Evolutionary conservation across 2,797 vertebrate genomes (phyloP), one percentile per base, ranked within the genome.

Genomic region (Gymnocypris eckloni): DNA sequence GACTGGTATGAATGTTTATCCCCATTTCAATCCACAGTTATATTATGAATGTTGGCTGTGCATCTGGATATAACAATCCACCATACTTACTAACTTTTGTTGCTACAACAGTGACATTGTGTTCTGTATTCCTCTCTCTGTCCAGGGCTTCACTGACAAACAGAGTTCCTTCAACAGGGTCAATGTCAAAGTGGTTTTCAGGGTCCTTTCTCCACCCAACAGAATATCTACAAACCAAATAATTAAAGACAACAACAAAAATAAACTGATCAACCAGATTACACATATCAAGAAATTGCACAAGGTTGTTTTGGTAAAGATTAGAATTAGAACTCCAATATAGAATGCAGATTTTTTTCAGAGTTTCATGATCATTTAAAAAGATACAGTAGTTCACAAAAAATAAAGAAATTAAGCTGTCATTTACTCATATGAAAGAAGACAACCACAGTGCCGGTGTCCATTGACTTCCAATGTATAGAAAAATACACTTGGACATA

Each of bases 1-100:
- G 54, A 43, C 61, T 66, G 28, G 61, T 41, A 54, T 56, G 6
- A 45, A 59, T 67, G 72, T 56, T 41, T 45, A 69, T 54, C 43
- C 56, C 16, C 16, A 48, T 48, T 54, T 22, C n/a, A 59, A 4
- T 82, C 9, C 12, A 18, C 39, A 13, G 10, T 28, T 71, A 3
- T 28, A 28, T 20, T 59, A 48, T 61, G 18, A 11, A 61, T 15
- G 39, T 61, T 22, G 25, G 16, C 52, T 83, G 28, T 25, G 22
- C 25, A 76, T 83, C 41, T 86, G 71, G 37, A 80, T 80, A 4
- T 73, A 50, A 43, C 18, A 86, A 88, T 82, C 25, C 85, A 80
- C 77, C 89, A 92, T 97, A 98, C 98, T 98, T 96, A 99, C 98
- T 97, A 94, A 98, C 93, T 98, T 99, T 98, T 92, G 96, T 97